Percentiles rank a stretch among this genome's conserved stretches.
phyloP scores from a whole-genome alignment of 2,888 invertebrate genomes.

The Nymphalis urticae region DNA sequence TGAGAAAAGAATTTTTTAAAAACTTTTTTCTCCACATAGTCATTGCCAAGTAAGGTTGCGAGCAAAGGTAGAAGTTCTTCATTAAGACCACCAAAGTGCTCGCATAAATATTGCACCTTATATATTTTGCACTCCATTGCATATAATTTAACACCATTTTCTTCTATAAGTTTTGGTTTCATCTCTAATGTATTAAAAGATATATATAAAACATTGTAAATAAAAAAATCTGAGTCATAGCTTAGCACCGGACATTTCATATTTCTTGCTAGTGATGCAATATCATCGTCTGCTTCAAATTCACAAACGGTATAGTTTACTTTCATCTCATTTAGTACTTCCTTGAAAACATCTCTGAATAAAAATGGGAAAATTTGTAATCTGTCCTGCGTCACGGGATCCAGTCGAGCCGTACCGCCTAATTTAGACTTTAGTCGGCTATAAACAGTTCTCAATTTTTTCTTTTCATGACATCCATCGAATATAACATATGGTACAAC shows the following conservation, averaged over 20 bases:
- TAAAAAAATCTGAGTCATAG: conserved; percentile 96
- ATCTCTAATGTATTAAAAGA: conserved; percentile 86
- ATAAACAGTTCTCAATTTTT: conserved; percentile 86
- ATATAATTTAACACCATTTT: conserved; percentile 56
- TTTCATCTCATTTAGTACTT: conserved; percentile 84
- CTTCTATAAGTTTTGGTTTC: conserved; percentile 59
- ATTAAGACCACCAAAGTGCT: conserved; percentile 84
- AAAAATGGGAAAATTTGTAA: conserved; percentile 88
- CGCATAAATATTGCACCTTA: conserved; percentile 85
- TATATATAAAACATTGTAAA: conserved; percentile 91
- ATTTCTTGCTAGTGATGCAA: conserved; percentile 89
- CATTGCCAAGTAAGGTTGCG: conserved; percentile 93
- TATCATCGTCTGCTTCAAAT: conserved; percentile 94
- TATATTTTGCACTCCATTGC: conserved; percentile 87
- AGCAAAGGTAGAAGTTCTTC: conserved; percentile 87
- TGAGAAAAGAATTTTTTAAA: conserved; percentile 87
- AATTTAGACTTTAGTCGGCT: conserved; percentile 83
- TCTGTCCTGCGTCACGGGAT: conserved; percentile 78
- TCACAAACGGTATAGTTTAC: conserved; percentile 87
- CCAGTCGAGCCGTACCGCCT: conserved; percentile 78
- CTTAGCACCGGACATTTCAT: conserved; percentile 93
- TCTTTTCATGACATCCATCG: conserved; percentile 89
- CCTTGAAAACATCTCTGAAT: conserved; percentile 87
- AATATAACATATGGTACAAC: conserved; percentile 88
- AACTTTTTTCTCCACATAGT: conserved; percentile 86